Evolutionary conservation across 1,140 invertebrate species (phyloP).

Genomic region (Geopemphigus sp.): DNA sequence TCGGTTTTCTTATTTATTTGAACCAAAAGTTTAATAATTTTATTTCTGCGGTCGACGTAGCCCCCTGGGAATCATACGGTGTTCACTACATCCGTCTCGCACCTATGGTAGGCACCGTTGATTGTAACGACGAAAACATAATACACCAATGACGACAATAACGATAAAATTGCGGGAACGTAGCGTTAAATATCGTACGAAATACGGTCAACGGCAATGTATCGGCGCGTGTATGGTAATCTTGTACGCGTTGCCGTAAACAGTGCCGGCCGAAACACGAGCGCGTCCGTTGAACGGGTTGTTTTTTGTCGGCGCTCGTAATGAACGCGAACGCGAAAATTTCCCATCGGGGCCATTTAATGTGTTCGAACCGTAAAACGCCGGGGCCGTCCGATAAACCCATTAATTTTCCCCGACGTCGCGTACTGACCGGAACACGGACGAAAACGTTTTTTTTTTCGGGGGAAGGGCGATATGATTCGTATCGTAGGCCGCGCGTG

Average conservation of each 20-base stretch:
- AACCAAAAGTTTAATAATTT: too few species aligned
- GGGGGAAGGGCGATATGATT: background rate
- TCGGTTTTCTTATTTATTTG: too few species aligned
- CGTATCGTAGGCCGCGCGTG: background rate
- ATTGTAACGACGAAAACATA: too few species aligned
- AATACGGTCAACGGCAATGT: background rate
- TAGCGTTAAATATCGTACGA: too few species aligned
- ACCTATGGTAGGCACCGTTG: too few species aligned
- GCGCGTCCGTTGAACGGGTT: too few species aligned
- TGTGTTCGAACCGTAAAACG: slow-evolving; percentile 1
- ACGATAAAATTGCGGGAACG: too few species aligned
- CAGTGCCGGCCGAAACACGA: background rate
- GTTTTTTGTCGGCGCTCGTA: background rate
- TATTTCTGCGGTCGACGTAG: too few species aligned
- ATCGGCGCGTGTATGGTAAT: background rate
- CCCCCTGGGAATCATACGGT: too few species aligned
- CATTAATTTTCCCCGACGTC: background rate
- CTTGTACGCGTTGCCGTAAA: background rate
- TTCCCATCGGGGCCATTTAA: background rate
- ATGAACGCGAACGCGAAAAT: background rate
- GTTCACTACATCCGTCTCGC: too few species aligned
- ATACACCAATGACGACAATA: too few species aligned
- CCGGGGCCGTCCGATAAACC: background rate
- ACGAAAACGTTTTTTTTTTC: background rate
- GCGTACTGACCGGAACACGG: background rate